These are phyloP conservation scores for Saturnia pavonia DNA, from an alignment of 2,888 invertebrate species.

Conservation along the genomic window DNA sequence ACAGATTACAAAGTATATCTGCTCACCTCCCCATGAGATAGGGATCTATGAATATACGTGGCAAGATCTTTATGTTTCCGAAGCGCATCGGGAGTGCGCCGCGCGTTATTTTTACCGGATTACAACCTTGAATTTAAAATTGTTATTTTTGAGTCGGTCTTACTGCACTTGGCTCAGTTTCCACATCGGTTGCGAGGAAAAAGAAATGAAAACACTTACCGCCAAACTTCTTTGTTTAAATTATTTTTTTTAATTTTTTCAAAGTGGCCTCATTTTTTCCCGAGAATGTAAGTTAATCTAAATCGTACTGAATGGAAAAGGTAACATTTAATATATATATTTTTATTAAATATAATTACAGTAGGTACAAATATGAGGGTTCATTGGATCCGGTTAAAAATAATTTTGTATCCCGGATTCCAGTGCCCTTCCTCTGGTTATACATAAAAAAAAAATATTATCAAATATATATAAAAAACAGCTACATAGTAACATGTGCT, in stretches of 20 bases:
- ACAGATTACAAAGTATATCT: neutral
- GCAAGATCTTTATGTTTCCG: conserved; percentile 4
- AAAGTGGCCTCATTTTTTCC: neutral
- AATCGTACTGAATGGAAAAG: too few relatives aligned
- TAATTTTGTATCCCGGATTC: too few relatives aligned
- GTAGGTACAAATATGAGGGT: too few relatives aligned
- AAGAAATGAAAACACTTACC: conserved; percentile 26
- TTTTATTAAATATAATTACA: too few relatives aligned
- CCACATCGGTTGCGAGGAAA: conserved; percentile 31
- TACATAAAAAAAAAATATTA: too few relatives aligned
- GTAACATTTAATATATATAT: too few relatives aligned
- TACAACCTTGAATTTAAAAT: conserved; percentile 60
- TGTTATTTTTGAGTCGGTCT: conserved; percentile 62
- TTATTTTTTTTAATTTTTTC: neutral
- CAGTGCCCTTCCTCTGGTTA: too few relatives aligned
- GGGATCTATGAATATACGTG: neutral
- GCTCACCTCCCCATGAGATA: neutral
- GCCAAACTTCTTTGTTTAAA: conserved; percentile 1
- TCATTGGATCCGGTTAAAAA: too few relatives aligned
- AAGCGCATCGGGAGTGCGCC: conserved; percentile 41
- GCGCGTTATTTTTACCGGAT: conserved; percentile 55
- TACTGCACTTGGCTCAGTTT: conserved; percentile 56
- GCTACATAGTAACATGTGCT: too few relatives aligned
- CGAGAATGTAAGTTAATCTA: neutral
- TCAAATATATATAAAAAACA: too few relatives aligned